A percentile compares a stretch with the other conserved stretches of the same genome.
These are phyloP conservation scores for Novumbra hubbsi DNA, from an alignment of 2,797 vertebrate species.

Conservation along the genomic window DNA sequence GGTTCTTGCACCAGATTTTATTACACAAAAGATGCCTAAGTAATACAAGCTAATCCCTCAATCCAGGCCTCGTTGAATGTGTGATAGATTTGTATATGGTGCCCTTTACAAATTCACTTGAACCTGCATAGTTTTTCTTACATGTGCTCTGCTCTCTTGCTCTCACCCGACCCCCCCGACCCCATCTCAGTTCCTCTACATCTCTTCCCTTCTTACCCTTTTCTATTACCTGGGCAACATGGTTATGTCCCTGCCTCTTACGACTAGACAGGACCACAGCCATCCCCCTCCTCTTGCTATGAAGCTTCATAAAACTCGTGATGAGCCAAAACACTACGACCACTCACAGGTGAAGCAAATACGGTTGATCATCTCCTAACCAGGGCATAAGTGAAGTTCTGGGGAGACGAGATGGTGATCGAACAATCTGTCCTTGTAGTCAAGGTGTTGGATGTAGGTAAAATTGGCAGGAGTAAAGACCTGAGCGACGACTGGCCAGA, in stretches of 20 bases:
- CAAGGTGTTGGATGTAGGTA: too few relatives aligned
- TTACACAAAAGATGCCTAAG: slow-evolving; percentile 80
- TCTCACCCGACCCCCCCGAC: neutral
- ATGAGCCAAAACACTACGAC: too few relatives aligned
- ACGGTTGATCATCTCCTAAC: too few relatives aligned
- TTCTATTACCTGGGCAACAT: neutral
- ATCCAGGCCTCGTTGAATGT: slow-evolving; percentile 78
- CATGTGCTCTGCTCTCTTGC: neutral
- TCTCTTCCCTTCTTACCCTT: neutral
- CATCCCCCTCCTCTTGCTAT: too few relatives aligned
- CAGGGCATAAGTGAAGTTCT: too few relatives aligned
- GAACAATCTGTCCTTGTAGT: too few relatives aligned
- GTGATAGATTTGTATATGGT: slow-evolving; percentile 85
- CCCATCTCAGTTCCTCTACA: neutral
- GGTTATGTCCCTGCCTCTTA: neutral
- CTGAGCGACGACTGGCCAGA: too few relatives aligned
- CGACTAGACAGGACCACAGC: neutral
- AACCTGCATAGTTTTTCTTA: slow-evolving; percentile 55
- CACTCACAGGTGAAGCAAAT: too few relatives aligned
- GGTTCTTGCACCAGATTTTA: slow-evolving; percentile 72
- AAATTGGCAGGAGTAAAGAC: too few relatives aligned
- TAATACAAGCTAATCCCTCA: slow-evolving; percentile 84
- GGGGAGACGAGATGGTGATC: too few relatives aligned
- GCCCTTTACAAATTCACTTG: slow-evolving; percentile 86
- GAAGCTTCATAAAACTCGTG: too few relatives aligned